phyloP scores from a whole-genome alignment of 2,797 vertebrate genomes.

The Catostomus latipinnis region DNA sequence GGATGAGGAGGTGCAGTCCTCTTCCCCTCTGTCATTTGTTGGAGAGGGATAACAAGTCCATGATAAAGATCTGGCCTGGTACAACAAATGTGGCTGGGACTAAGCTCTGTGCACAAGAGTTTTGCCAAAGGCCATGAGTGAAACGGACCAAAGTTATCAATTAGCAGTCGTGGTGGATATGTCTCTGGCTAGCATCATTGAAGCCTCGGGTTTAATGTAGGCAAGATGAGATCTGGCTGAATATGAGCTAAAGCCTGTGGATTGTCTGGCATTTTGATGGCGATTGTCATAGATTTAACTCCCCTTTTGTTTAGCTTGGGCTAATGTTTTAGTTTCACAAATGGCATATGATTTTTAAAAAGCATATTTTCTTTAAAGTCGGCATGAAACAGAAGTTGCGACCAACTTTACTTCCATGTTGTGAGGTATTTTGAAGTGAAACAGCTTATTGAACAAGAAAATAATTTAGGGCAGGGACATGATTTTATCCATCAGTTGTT shows the following conservation, averaged over 20 bases:
- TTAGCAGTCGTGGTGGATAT: conserved; percentile 27
- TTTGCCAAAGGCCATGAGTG: conserved; percentile 27
- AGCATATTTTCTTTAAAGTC: neutral
- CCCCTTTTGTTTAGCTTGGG: neutral
- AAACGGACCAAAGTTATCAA: conserved; percentile 32
- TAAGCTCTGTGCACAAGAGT: conserved; percentile 25
- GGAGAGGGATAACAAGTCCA: conserved; percentile 45
- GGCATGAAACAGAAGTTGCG: no score
- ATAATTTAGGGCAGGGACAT: no score
- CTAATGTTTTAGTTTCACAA: neutral
- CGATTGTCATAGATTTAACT: neutral
- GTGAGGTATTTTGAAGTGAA: no score
- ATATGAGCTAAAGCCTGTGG: conserved; percentile 28
- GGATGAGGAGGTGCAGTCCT: conserved; percentile 21
- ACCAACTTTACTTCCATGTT: no score
- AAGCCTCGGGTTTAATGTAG: conserved; percentile 21
- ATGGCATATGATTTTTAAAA: neutral
- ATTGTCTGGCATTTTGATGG: conserved; percentile 4
- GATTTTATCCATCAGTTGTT: no score
- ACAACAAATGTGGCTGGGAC: conserved; percentile 27
- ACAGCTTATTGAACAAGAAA: no score
- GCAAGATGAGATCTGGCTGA: conserved; percentile 19
- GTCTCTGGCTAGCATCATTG: conserved; percentile 17
- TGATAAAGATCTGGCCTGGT: conserved; percentile 48
- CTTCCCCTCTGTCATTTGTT: conserved; percentile 37